These are phyloP conservation scores for Puffinus mauretanicus DNA, from an alignment of 2,113 vertebrate genomes.

Conservation along the genomic window DNA sequence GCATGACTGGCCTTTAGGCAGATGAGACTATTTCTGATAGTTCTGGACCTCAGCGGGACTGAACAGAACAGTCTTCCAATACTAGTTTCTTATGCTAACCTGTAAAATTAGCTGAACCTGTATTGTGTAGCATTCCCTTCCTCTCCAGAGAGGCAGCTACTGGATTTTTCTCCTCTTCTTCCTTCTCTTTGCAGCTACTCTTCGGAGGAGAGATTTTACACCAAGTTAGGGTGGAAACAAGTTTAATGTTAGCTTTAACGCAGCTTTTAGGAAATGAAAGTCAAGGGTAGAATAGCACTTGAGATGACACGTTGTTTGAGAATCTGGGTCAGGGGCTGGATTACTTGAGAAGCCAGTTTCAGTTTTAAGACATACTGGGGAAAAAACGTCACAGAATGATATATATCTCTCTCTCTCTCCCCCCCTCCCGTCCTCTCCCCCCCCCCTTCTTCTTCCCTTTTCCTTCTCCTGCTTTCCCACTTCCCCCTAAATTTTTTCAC, in stretches of 20 bases:
- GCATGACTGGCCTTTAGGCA: neutral
- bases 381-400: neutral
- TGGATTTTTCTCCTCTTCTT: neutral
- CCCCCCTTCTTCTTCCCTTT: neutral
- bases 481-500: neutral
- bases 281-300: neutral
- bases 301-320: neutral
- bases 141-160: neutral
- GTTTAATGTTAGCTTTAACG: neutral
- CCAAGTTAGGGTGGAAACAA: slow-evolving; percentile 4
- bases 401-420: neutral
- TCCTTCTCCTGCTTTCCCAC: neutral
- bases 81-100: neutral
- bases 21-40: neutral
- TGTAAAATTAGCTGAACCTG: neutral
- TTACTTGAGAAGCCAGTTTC: neutral
- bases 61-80: neutral
- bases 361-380: neutral
- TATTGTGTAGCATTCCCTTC: neutral
- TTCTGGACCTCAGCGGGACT: neutral
- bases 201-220: neutral
- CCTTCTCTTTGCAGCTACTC: neutral
- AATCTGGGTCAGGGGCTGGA: neutral
- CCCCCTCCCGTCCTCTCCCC: too few relatives aligned
- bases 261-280: neutral